Percentiles rank a stretch among this genome's conserved stretches.
Conservation (phyloP, 2,888 invertebrate species). For the Alentia gelatinosa region DNA sequence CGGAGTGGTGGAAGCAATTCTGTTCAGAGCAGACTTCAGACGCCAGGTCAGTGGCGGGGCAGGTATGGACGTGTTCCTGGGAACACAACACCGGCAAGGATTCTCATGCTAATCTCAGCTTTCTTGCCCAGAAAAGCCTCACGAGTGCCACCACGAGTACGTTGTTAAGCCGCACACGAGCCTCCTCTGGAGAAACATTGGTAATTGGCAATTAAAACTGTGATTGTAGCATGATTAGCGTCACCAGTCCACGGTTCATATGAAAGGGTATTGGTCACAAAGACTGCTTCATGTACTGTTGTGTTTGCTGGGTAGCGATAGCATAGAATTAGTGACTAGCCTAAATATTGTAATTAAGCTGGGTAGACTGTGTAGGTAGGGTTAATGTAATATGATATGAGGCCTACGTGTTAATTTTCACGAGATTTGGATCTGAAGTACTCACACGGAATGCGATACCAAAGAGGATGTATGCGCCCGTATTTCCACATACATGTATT, state of each 20-base stretch:
- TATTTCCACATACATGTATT: no score
- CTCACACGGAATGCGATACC: no score
- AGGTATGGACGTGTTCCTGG: background rate
- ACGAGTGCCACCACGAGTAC: background rate
- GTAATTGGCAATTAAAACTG: background rate
- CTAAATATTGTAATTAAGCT: no score
- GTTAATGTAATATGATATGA: no score
- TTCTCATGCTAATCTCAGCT: background rate
- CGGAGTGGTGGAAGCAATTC: no score
- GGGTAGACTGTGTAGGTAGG: no score
- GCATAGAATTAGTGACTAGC: background rate
- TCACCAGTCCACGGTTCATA: background rate
- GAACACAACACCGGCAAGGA: background rate
- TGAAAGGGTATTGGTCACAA: background rate
- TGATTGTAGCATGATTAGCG: background rate
- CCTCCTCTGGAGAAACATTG: background rate
- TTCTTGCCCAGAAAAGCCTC: background rate
- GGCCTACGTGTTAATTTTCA: no score
- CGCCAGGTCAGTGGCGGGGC: no score
- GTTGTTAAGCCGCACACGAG: background rate
- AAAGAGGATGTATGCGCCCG: no score
- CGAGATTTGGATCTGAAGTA: no score
- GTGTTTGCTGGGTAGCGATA: background rate
- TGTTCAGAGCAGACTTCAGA: no score
- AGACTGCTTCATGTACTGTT: background rate